Evolutionary conservation across 1,140 invertebrate species (phyloP), one percentile per base, ranked within the genome.

Genomic region (Bicyclus anynana): DNA sequence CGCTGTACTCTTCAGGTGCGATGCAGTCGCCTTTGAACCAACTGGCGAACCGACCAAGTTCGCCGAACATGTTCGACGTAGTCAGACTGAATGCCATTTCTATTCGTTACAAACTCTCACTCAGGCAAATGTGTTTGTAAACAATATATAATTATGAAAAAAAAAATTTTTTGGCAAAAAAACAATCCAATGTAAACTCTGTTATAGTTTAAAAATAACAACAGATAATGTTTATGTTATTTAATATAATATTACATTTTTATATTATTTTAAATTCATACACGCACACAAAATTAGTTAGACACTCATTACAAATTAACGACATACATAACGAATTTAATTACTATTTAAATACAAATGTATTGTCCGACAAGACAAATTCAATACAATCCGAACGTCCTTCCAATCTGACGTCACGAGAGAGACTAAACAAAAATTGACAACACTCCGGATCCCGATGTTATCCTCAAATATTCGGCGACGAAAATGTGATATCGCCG

Each of bases 11-110:
- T 62, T 86, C 81, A 16, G 81, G 42, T 18, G 76, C 53, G 29
- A 87, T 59, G 58, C 84, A 87, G 55, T 87, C 84, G 6, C 84
- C 84, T 59, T 80, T 84, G 20, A 87, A 59, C 84, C 84, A 87
- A 53, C 62, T 86, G 12, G 84, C 84, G n/a, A 87, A 65, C 5
- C 74, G 70, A 23, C 83, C 83, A 5, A 87, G 69, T 59, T 87
- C 84, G 6, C 81, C 83, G n/a, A 87, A 65, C 78, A 86, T 80
- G 46, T 74, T 77, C 12, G 83, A 77, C 37, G 83, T 72, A 20
- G 73, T 76, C 37, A 87, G 60, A 77, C 80, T 84, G 35, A 87
- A 71, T 18, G 83, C 80, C 81, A 86, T 85, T 54, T 23, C 58
- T n/a, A 17, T 20, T 59, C 13, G 9, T 51, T 9, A 48, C n/a